These are phyloP conservation scores for Platycheirus albimanus DNA, from an alignment of 2,888 invertebrate genomes.

Conservation along the genomic window DNA sequence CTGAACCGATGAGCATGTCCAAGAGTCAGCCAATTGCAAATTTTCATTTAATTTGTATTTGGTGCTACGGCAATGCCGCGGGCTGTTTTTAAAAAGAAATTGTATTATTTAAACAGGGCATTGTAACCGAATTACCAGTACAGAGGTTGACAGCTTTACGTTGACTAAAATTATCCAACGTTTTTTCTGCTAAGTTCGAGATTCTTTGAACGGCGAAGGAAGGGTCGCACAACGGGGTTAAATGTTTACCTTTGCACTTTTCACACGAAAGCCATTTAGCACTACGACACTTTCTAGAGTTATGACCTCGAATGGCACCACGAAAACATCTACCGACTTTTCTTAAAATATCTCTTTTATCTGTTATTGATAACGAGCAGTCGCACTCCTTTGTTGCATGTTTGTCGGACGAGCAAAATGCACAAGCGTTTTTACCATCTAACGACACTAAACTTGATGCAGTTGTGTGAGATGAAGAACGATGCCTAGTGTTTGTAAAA, in stretches of 20 bases:
- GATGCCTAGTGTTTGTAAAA: neutral
- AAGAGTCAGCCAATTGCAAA: slow-evolving; percentile 24
- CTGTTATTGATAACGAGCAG: slow-evolving; percentile 20
- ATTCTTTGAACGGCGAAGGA: slow-evolving; percentile 5
- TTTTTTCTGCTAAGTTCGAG: neutral
- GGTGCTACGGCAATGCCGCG: slow-evolving; percentile 27
- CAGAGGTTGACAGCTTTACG: slow-evolving; percentile 1
- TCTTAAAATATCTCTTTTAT: slow-evolving; percentile 42
- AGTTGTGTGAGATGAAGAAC: slow-evolving; percentile 32
- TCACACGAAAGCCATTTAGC: slow-evolving; percentile 27
- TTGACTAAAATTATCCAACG: neutral
- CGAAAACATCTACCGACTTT: slow-evolving; percentile 34
- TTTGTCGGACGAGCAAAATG: slow-evolving; percentile 12
- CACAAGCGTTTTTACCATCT: slow-evolving; percentile 15
- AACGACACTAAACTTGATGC: slow-evolving; percentile 21
- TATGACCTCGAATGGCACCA: slow-evolving; percentile 32
- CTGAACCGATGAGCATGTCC: slow-evolving; percentile 33
- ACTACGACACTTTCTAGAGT: slow-evolving; percentile 37
- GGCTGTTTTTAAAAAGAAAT: slow-evolving; percentile 31
- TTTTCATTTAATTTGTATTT: slow-evolving; percentile 30
- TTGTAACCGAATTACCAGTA: slow-evolving; percentile 7
- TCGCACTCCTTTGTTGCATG: slow-evolving; percentile 34
- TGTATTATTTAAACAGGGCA: slow-evolving; percentile 1
- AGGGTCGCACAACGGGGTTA: slow-evolving; percentile 32
- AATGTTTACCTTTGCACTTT: slow-evolving; percentile 33